Evolutionary conservation across 92 coral and sea anemone species (phyloP), one percentile per base, ranked within the genome.

Genomic region (Plumapathes pennacea): DNA sequence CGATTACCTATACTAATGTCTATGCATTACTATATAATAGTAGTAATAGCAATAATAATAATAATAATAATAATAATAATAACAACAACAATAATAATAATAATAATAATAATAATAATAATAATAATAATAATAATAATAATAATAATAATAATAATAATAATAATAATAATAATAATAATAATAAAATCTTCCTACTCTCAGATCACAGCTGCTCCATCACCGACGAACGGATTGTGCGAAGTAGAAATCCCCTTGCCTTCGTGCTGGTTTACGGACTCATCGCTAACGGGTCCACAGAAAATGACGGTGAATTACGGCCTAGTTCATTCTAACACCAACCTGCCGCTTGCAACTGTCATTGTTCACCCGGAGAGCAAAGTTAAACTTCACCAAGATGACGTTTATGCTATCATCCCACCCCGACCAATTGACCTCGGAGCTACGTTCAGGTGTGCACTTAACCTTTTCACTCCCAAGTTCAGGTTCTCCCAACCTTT

Each of bases 331-430:
- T 57, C 64, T 26, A 38, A 48, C 48, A 33, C 63, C 41, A 31
- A 50, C 19, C 12, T 38, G 45, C 46, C 62, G 43, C 76, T 74
- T n/a, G 82, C 60, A 5, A 38, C 46, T 45, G 61, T 50, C 18
- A 66, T 45, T 28, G 29, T 74, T 15, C 57, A 74, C 54, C 76
- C 82, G 17, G 67, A 50, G 37, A 30, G 51, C 25, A 55, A 46
- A 1, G 15, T 60, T 8, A 58, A 45, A 46, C 52, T 74, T 42
- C 29, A 53, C 28, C n/a, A 26, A 41, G 66, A 57, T 40, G 82
- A 74, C 32, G 82, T 74, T 4, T 74, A 74, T n/a, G 74, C 57
- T 30, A 23, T 66, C 1, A 45, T 74, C 3, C 82, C 82, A 9
- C 46, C 60, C 32, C 78, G 42, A 19, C 46, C 67, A 5, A 68